Evolutionary conservation across 2,797 vertebrate genomes (phyloP).

Genomic region (Periparus ater): DNA sequence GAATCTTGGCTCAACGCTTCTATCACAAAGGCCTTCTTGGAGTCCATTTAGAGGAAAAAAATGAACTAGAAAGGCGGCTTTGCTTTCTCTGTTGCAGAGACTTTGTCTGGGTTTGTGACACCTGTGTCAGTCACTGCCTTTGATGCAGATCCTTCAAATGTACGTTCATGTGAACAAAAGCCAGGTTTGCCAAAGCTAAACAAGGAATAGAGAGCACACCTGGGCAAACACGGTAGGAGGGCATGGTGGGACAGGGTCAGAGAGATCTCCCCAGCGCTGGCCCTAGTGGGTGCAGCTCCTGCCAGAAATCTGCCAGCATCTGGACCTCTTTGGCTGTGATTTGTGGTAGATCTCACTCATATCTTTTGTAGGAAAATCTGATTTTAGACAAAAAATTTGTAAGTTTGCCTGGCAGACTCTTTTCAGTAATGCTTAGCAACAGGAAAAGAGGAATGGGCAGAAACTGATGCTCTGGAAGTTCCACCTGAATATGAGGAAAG

Average conservation of each 20-base stretch:
- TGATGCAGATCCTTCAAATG: neutral
- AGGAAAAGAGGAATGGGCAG: neutral
- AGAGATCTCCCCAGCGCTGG: neutral
- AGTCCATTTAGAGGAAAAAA: neutral
- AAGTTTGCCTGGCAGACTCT: neutral
- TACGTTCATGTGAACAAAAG: neutral
- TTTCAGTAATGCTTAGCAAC: neutral
- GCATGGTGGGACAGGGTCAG: slow-evolving; percentile 34
- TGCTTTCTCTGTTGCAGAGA: neutral
- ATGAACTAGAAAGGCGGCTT: neutral
- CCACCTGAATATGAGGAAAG: neutral
- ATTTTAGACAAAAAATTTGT: neutral
- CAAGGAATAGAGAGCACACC: slow-evolving; percentile 23
- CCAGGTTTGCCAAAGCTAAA: neutral
- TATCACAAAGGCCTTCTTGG: neutral
- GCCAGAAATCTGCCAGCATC: neutral
- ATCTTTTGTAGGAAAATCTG: neutral
- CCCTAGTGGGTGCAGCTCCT: neutral
- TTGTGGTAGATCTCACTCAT: neutral
- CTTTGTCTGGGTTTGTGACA: neutral
- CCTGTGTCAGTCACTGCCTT: neutral
- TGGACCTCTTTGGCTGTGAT: neutral
- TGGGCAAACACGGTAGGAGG: slow-evolving; percentile 27
- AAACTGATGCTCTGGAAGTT: neutral
- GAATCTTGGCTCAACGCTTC: neutral